Base-by-base conservation (phyloP, 2,888 invertebrate species). In the Watsonalla cultraria region DNA sequence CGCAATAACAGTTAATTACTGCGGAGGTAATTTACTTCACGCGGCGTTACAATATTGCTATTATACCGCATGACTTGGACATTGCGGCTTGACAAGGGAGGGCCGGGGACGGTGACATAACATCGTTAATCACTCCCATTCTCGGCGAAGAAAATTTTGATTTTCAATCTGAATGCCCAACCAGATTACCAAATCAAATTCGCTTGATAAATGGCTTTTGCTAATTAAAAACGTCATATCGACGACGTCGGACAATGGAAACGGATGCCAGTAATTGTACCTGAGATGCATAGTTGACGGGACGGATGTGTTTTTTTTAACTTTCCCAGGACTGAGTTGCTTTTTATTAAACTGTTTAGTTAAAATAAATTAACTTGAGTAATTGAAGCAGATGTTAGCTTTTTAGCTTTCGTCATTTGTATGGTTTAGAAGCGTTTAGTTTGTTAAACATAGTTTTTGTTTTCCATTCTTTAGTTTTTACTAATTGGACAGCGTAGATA, bases 61-160 rank as follows among this genome's bases (percentile, higher is more conserved):
- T 88, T 89, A 88, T 86, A 81, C 82, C 70, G 78, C 79, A 79
- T 88, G 88, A 89, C 88, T 89, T 72, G 86, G 73, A 76, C 76
- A 81, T 85, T 80, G 82, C 78, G 70, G 66, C 61, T 61, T 78
- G 84, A 81, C 79, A 80, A 79, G 84, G 86, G 81, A 71, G 74
- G 70, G 66, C 72, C 60, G 24, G 24, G 24, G 24, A 24, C 67
- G 73, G 75, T 84, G 89, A 87, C 89, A 86, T 73, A 63, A 69
- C 79, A 77, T 88, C 90, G 83, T 90, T 86, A 90, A 90, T 90
- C 90, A 90, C 76, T 76, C 72, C 72, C 67, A 81, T 82, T 83
- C 76, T 78, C 74, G 71, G 65, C 61, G 70, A 79, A 82, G 81
- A 81, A 84, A 84, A 83, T 86, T 89, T 86, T 84, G 84, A 87